These are phyloP conservation scores for Scyliorhinus canicula DNA, from an alignment of 2,797 vertebrate species.

Conservation along the genomic window DNA sequence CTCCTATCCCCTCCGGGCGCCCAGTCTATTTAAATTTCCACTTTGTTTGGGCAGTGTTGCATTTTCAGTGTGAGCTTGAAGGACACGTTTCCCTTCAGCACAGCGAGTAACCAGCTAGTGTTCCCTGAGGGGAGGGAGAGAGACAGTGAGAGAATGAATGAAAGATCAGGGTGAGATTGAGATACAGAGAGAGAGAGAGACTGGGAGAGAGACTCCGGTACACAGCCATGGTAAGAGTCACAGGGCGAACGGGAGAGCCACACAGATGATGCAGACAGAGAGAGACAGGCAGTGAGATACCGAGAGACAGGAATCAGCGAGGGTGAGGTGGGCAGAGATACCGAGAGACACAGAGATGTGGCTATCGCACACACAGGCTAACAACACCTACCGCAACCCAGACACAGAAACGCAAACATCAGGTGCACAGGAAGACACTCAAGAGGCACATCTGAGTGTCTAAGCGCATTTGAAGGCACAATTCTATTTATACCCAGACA, in stretches of 20 bases:
- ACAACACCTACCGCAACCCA: neutral
- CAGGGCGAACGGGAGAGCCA: neutral
- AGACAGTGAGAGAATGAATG: neutral
- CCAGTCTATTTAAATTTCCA: neutral
- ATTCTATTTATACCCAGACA: neutral
- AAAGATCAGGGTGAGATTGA: neutral
- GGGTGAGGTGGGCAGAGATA: neutral
- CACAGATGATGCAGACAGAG: slow-evolving; percentile 41
- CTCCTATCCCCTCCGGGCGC: neutral
- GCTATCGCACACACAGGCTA: neutral
- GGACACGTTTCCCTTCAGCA: neutral
- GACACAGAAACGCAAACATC: neutral
- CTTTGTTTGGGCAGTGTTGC: neutral
- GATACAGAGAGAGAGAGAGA: neutral
- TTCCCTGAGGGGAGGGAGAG: neutral
- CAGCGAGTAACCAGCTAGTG: neutral
- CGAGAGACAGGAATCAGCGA: neutral
- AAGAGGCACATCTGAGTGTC: neutral
- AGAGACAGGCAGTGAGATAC: neutral
- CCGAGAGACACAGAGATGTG: neutral
- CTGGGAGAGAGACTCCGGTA: neutral
- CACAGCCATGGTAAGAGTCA: neutral
- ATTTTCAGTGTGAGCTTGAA: neutral
- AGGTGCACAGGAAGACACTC: neutral
- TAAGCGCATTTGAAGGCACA: neutral